A percentile compares a stretch with the other conserved stretches of the same genome.
Conservation (phyloP, 2,113 vertebrate species). For the Aepyceros melampus region DNA sequence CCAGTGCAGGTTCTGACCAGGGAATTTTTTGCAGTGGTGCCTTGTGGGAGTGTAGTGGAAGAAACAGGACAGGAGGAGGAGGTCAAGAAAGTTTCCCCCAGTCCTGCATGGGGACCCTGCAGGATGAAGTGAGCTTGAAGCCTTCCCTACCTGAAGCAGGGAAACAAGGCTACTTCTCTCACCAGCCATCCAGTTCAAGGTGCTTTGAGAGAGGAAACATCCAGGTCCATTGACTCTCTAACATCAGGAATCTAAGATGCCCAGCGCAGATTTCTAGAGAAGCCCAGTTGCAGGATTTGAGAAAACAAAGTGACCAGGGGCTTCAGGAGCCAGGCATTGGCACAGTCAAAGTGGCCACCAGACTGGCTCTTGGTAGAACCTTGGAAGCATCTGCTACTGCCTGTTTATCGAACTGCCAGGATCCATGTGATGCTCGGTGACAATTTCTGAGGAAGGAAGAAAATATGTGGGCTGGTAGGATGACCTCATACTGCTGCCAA, state of each 20-base stretch:
- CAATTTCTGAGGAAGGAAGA: not conserved
- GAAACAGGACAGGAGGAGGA: not conserved
- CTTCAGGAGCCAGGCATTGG: not conserved
- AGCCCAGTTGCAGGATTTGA: not conserved
- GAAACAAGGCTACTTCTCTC: not conserved
- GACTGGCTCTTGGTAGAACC: not conserved
- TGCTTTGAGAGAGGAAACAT: not conserved
- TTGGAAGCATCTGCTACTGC: not conserved
- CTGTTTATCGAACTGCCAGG: not conserved
- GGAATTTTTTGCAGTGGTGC: not conserved
- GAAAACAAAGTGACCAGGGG: not conserved
- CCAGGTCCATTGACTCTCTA: not conserved
- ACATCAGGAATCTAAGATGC: not conserved
- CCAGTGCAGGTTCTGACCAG: not conserved
- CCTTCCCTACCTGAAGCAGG: not conserved
- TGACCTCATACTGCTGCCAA: not conserved
- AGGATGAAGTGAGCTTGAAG: not conserved
- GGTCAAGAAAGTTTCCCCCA: not conserved
- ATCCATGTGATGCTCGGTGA: not conserved
- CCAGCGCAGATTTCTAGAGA: not conserved
- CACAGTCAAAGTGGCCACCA: not conserved
- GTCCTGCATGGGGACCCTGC: no score
- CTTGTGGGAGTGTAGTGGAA: not conserved
- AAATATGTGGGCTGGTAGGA: not conserved
- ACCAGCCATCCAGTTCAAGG: not conserved